Conservation (phyloP, 2,888 invertebrate species). For the Laspeyria flexula region DNA sequence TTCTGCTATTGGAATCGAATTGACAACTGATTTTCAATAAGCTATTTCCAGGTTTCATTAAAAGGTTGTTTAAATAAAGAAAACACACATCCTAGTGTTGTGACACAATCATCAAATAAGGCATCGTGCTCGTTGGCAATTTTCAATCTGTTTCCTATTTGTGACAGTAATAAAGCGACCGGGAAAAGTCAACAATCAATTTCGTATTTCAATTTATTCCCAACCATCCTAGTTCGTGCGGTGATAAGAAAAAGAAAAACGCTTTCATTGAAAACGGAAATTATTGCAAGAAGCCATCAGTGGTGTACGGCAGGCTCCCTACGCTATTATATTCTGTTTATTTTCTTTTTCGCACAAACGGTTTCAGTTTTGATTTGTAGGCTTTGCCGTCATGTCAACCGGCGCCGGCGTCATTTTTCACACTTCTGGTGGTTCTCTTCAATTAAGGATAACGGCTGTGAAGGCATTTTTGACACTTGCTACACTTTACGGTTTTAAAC, state of each 20-base stretch:
- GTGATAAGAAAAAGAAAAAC: conserved; percentile 85
- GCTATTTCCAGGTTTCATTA: neutral
- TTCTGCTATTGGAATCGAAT: too few species aligned
- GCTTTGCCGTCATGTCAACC: conserved; percentile 61
- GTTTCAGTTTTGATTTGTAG: conserved; percentile 77
- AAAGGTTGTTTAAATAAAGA: too few species aligned
- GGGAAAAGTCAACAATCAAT: conserved; percentile 86
- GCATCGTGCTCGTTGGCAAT: conserved; percentile 73
- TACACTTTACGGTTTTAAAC: conserved; percentile 56
- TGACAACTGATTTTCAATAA: too few species aligned
- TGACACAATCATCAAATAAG: conserved; percentile 64
- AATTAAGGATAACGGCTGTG: conserved; percentile 56
- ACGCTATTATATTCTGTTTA: conserved; percentile 57
- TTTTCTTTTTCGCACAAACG: conserved; percentile 60
- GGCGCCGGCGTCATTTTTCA: conserved; percentile 76
- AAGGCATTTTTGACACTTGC: conserved; percentile 59
- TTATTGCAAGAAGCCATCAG: conserved; percentile 86
- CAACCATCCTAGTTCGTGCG: conserved; percentile 84
- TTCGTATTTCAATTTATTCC: conserved; percentile 87
- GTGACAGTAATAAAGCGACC: conserved; percentile 85
- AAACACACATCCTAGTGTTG: conserved; percentile 25
- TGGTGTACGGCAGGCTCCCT: conserved; percentile 76
- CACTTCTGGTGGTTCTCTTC: conserved; percentile 74
- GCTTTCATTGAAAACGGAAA: conserved; percentile 85
- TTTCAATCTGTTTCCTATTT: conserved; percentile 85